A percentile compares a stretch with the other conserved stretches of the same genome.
phyloP scores from a whole-genome alignment of 30 jellyfish, hydroid and myxozoan species.

The Aurelia aurita region DNA sequence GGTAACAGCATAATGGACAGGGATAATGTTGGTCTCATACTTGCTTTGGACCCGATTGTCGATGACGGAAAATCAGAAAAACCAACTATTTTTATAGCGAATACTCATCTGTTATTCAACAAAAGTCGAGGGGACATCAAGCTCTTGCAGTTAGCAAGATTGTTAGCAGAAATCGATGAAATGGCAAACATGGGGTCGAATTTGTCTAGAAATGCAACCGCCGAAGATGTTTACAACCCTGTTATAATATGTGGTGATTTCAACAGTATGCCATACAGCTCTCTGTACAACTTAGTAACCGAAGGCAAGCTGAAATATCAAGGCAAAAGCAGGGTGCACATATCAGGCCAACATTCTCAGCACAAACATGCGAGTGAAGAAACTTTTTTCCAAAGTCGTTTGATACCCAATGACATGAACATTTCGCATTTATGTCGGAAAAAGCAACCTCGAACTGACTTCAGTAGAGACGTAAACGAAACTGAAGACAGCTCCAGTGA shows the following conservation, averaged over 20 bases:
- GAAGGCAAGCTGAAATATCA: conserved; percentile 73
- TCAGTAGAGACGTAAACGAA: neutral
- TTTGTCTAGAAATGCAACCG: conserved; percentile 12
- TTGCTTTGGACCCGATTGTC: conserved; percentile 50
- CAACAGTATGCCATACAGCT: conserved; percentile 82
- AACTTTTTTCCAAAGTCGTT: neutral
- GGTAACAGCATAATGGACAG: conserved; percentile 73
- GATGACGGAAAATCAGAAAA: neutral
- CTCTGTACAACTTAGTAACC: conserved; percentile 72
- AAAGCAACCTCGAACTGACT: conserved; percentile 5
- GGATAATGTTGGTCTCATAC: conserved; percentile 86
- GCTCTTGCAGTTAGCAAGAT: conserved; percentile 83
- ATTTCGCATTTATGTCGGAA: conserved; percentile 75
- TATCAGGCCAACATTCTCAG: conserved; percentile 82
- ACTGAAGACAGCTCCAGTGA: neutral
- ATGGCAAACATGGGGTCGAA: conserved; percentile 32
- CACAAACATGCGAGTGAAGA: neutral
- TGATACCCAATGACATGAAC: conserved; percentile 69
- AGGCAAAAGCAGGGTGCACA: conserved; percentile 52
- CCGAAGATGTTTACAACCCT: conserved; percentile 53
- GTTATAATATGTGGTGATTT: conserved; percentile 92
- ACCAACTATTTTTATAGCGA: conserved; percentile 78
- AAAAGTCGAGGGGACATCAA: conserved; percentile 93
- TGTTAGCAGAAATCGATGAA: conserved; percentile 89
- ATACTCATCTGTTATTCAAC: conserved; percentile 91